Base-by-base conservation (phyloP, 2,797 vertebrate genomes). In the Eurystomus glaucurus region DNA sequence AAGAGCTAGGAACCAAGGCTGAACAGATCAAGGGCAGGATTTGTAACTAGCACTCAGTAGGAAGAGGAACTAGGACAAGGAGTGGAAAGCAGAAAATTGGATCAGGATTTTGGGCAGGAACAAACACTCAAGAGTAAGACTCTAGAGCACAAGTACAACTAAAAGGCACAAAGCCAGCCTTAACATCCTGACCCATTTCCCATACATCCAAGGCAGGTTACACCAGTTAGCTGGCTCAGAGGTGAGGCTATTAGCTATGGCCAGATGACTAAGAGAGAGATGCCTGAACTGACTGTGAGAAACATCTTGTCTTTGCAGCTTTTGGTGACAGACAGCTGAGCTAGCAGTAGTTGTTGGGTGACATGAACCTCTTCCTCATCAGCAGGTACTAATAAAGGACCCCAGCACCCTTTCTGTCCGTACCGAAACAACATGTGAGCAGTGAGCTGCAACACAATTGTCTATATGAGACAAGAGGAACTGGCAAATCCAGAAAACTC, bases 81-180 rank as follows among this genome's bases (percentile, higher is more conserved):
- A 69, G 57, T 81, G 81, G 48, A 90, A 88, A 95, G 54, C n/a
- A 70, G 83, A 61, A 95, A 71, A 88, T 14, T 84, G 37, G 37
- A 60, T 90, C 35, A 41, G 22, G 22, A 81, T 74, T 88, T 92
- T 71, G 52, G 45, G 17, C 13, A 74, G 22, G 31, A 96, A 64
- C 13, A 39, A 76, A 60, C 4, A 23, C 28, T 64, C 21, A 48
- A 41, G 20, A 79, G 43, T n/a, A 60, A 55, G 25, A 62, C 60
- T 83, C 57, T 90, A 64, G 61, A 94, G 28, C 25, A 88, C 45
- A 45, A 45, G 11, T 75, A 71, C 23, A 70, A 66, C 39, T 66
- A 48, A 74, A 85, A 91, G 23, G 28, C 37, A 66, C 82, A 80
- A 66, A 80, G 20, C 18, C 45, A 74, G 19, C 13, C 69, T 52